Evolutionary conservation across 2,113 vertebrate species (phyloP).

Genomic region (Pionites leucogaster): DNA sequence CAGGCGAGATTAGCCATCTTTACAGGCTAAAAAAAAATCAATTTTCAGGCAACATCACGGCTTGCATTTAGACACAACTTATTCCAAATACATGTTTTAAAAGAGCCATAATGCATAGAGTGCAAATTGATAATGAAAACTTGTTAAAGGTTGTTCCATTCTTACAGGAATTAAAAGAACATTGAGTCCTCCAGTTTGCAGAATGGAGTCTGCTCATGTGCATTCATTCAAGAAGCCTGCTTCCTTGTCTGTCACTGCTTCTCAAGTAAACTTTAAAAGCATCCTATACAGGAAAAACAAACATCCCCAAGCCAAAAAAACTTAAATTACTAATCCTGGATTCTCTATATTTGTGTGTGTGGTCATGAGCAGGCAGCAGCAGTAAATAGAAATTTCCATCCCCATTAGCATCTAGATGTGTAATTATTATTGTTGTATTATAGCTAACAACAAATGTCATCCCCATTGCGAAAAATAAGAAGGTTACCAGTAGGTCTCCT

Average conservation of each 20-base stretch:
- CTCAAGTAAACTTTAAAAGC: neutral
- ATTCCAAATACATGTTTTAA: neutral
- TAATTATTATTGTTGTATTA: constrained; percentile 59
- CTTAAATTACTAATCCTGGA: neutral
- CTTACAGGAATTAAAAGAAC: neutral
- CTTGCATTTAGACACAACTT: neutral
- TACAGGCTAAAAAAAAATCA: neutral
- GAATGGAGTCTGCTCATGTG: neutral
- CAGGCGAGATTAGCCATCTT: constrained; percentile 22
- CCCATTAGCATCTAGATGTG: constrained; percentile 13
- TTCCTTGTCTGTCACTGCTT: neutral
- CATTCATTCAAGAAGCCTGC: neutral
- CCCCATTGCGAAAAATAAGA: neutral
- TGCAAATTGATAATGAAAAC: neutral
- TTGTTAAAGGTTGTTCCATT: neutral
- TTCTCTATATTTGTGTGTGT: neutral
- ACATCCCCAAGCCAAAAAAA: neutral
- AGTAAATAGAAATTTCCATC: constrained; percentile 11
- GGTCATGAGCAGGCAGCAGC: neutral
- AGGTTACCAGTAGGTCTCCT: constrained; percentile 22
- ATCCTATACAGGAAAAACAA: neutral
- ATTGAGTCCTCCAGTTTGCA: neutral
- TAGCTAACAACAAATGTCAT: constrained; percentile 31
- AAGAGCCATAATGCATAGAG: neutral
- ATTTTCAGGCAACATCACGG: neutral